A percentile compares a stretch with the other conserved stretches of the same genome.
phyloP scores from a whole-genome alignment of 2,888 invertebrate genomes.

The Lumbricus terrestris region DNA sequence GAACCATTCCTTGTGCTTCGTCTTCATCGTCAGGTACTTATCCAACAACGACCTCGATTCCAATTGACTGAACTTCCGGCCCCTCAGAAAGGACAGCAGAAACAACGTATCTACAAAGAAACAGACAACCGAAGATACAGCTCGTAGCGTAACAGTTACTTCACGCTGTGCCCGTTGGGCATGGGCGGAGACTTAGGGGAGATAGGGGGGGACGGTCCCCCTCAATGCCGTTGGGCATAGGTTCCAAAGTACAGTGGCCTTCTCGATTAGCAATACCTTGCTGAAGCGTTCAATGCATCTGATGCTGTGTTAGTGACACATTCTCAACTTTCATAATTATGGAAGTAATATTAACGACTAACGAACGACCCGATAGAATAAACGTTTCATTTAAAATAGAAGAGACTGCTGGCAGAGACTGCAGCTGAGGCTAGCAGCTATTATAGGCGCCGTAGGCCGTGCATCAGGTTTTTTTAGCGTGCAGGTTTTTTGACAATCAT shows the following conservation, averaged over 20 bases:
- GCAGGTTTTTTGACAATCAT: no score
- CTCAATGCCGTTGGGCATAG: not conserved
- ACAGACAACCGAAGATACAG: not conserved
- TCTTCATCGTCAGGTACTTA: slow-evolving; percentile 38
- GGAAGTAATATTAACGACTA: not conserved
- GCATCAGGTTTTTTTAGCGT: no score
- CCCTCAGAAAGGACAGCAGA: slow-evolving; percentile 42
- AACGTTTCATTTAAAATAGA: no score
- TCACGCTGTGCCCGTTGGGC: no score
- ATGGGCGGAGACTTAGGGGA: no score
- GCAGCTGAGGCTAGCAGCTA: no score
- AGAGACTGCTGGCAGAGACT: no score
- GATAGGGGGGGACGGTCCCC: no score
- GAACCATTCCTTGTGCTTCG: slow-evolving; percentile 32
- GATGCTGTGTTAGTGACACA: not conserved
- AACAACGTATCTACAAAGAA: slow-evolving; percentile 41
- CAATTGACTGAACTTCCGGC: slow-evolving; percentile 43
- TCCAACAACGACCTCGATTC: slow-evolving; percentile 39
- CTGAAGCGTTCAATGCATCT: not conserved
- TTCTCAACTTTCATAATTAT: not conserved
- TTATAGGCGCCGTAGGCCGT: no score
- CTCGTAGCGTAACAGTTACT: not conserved
- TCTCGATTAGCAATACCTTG: not conserved
- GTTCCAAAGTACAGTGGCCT: not conserved
- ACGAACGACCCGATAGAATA: no score